Conservation (phyloP, 2,797 vertebrate genomes). For the Hemitrygon akajei region DNA sequence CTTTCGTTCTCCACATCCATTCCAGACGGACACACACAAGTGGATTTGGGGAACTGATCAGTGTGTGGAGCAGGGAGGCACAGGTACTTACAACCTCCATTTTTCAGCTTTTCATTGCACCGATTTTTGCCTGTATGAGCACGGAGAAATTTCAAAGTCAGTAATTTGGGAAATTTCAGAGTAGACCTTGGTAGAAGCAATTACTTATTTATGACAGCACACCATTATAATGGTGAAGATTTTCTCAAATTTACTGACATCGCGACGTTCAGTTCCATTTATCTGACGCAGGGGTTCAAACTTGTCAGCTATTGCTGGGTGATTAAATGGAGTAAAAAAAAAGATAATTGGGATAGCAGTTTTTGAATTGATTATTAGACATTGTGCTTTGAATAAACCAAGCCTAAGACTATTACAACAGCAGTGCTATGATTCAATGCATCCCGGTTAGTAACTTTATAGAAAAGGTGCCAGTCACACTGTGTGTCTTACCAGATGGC, state of each 20-base stretch:
- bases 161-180: neutral
- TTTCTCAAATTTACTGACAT: too few relatives aligned
- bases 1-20: slow-evolving; percentile 67
- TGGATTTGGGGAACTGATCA: slow-evolving; percentile 88
- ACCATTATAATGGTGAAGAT: too few relatives aligned
- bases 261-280: too few relatives aligned
- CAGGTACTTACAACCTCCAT: slow-evolving; percentile 85
- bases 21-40: slow-evolving; percentile 77
- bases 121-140: slow-evolving; percentile 77
- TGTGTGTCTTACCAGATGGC: slow-evolving; percentile 68
- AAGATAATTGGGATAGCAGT: too few relatives aligned
- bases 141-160: neutral
- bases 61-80: slow-evolving; percentile 91
- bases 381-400: too few relatives aligned
- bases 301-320: too few relatives aligned
- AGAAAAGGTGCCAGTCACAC: neutral
- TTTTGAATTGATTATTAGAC: too few relatives aligned
- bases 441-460: neutral
- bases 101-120: slow-evolving; percentile 75
- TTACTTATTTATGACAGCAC: too few relatives aligned
- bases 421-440: neutral
- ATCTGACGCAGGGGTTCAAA: too few relatives aligned
- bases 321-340: too few relatives aligned
- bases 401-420: neutral
- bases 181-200: neutral